These are phyloP conservation scores for Pavo muticus DNA, from an alignment of 2,113 vertebrate species.

Conservation along the genomic window DNA sequence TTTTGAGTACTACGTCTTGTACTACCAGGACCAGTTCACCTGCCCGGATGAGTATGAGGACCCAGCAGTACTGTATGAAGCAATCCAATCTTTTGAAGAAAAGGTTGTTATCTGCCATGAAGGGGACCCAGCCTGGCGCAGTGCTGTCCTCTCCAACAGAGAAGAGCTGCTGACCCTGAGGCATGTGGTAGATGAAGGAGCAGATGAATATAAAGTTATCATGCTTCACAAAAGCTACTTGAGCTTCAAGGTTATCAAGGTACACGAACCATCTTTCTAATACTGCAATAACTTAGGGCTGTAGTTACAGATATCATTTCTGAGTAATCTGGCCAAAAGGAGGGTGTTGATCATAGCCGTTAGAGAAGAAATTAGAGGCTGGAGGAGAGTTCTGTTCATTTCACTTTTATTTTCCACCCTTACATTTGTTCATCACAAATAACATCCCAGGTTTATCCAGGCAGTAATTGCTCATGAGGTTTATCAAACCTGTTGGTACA, in stretches of 20 bases:
- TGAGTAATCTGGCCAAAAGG: not conserved
- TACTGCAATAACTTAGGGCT: not conserved
- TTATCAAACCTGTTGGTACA: not conserved
- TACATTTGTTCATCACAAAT: not conserved
- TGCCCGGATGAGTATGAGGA: conserved; percentile 97
- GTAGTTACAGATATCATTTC: not conserved
- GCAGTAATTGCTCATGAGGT: not conserved
- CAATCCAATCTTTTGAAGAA: conserved; percentile 90
- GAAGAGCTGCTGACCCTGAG: conserved; percentile 94
- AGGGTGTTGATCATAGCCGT: not conserved
- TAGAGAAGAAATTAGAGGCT: not conserved
- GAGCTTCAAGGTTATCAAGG: conserved; percentile 99
- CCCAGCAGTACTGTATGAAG: conserved; percentile 87
- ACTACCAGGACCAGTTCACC: conserved; percentile 93
- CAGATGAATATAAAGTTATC: conserved; percentile 97
- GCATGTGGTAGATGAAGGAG: conserved; percentile 95
- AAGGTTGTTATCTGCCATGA: conserved; percentile 96
- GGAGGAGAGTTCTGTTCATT: not conserved
- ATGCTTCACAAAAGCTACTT: conserved; percentile 96
- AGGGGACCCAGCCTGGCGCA: conserved; percentile 95
- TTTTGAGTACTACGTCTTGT: not conserved
- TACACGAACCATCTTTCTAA: not conserved
- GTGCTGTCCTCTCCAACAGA: conserved; percentile 90
- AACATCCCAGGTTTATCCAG: not conserved
- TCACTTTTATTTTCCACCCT: not conserved